These are phyloP conservation scores for Drosophila neocordata DNA, from an alignment of 1,140 invertebrate species.

Conservation along the genomic window DNA sequence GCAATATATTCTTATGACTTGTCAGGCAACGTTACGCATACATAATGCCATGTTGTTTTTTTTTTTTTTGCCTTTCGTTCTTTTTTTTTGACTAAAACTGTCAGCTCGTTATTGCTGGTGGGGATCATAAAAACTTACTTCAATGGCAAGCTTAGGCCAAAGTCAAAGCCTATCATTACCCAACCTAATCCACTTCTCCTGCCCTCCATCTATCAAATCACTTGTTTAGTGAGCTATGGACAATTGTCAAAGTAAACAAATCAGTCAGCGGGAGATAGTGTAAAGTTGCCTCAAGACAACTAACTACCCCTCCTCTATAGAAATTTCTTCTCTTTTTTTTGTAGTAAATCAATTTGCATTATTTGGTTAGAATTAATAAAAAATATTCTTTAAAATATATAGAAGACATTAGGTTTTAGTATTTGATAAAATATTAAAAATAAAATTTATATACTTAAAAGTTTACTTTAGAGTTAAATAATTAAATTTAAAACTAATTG, in stretches of 20 bases:
- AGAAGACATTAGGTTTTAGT: too few relatives aligned
- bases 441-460: too few relatives aligned
- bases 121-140: conserved; percentile 48
- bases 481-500: too few relatives aligned
- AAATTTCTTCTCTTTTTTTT: neutral
- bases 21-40: conserved; percentile 59
- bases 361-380: too few relatives aligned
- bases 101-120: conserved; percentile 38
- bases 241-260: conserved; percentile 54
- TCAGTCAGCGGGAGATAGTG: conserved; percentile 49
- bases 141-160: neutral
- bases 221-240: conserved; percentile 22
- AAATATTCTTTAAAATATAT: too few relatives aligned
- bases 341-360: neutral
- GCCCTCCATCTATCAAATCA: conserved; percentile 41
- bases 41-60: conserved; percentile 59
- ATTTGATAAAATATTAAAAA: too few relatives aligned
- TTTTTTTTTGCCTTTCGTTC: conserved; percentile 12
- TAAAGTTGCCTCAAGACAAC: conserved; percentile 31
- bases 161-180: conserved; percentile 60
- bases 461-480: too few relatives aligned
- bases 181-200: conserved; percentile 66
- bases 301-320: neutral
- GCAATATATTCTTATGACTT: conserved; percentile 74
- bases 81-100: conserved; percentile 70